phyloP scores from a whole-genome alignment of 1,140 invertebrate genomes.

The Tetramorium simillimum region DNA sequence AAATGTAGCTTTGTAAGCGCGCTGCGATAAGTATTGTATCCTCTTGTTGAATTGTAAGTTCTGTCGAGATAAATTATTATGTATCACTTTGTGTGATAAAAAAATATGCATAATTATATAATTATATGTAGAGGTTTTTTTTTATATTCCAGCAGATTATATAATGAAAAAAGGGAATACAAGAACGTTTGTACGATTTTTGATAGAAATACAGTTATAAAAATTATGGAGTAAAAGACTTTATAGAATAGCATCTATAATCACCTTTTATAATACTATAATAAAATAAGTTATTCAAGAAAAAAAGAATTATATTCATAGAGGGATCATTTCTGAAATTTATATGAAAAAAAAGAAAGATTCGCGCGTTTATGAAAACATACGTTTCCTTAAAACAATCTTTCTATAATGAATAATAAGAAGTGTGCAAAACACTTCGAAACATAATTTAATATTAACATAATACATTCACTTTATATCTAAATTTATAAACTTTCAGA shows the following conservation, averaged over 20 bases:
- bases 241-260: background rate
- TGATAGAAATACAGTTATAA: background rate
- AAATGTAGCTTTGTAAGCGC: background rate
- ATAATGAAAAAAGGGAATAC: background rate
- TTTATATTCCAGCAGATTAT: background rate
- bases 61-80: background rate
- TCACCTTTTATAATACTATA: background rate
- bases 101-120: background rate
- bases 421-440: background rate
- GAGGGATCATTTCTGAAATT: background rate
- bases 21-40: background rate
- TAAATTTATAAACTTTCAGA: background rate
- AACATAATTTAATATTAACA: background rate
- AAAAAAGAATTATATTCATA: background rate
- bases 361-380: background rate
- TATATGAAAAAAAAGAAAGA: background rate
- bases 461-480: background rate
- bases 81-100: background rate
- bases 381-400: background rate
- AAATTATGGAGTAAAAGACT: background rate
- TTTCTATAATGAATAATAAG: background rate
- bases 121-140: background rate
- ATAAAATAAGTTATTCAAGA: background rate
- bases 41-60: background rate
- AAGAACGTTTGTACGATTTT: background rate